Conservation (phyloP, 2,113 vertebrate genomes). For the Neolamprologus sp. region DNA sequence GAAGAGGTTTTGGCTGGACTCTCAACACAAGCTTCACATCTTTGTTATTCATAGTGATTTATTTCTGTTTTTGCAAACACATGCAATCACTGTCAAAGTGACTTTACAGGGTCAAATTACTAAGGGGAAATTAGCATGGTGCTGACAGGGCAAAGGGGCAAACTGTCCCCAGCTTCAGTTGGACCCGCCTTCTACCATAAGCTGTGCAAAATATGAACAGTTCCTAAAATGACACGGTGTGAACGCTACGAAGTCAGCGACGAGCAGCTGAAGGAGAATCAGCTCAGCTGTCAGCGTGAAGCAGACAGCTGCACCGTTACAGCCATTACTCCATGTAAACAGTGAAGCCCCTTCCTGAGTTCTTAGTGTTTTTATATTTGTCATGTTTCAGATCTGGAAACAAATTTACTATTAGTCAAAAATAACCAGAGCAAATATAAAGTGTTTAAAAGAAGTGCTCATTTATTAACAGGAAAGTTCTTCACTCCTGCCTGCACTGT, state of each 20-base stretch:
- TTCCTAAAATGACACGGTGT: neutral
- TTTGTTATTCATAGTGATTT: neutral
- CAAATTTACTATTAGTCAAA: neutral
- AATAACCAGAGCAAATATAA: neutral
- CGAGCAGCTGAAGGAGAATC: neutral
- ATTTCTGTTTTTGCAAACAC: neutral
- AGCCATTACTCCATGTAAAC: neutral
- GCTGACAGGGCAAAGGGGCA: neutral
- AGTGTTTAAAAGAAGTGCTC: neutral
- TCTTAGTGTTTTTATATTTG: neutral
- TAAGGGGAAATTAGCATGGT: neutral
- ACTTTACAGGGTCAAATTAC: neutral
- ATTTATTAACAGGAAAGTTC: neutral
- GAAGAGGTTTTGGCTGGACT: neutral
- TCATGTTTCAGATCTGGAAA: neutral
- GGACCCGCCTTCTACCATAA: neutral
- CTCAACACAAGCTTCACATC: neutral
- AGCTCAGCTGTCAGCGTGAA: neutral
- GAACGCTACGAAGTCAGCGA: neutral
- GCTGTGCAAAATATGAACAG: neutral
- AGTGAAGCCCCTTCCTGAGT: neutral
- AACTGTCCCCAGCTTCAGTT: neutral
- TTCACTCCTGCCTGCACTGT: neutral
- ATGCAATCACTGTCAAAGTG: neutral
- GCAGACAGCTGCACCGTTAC: neutral